Conservation (phyloP, 2,888 invertebrate genomes). For the Lacanobia oleracea region DNA sequence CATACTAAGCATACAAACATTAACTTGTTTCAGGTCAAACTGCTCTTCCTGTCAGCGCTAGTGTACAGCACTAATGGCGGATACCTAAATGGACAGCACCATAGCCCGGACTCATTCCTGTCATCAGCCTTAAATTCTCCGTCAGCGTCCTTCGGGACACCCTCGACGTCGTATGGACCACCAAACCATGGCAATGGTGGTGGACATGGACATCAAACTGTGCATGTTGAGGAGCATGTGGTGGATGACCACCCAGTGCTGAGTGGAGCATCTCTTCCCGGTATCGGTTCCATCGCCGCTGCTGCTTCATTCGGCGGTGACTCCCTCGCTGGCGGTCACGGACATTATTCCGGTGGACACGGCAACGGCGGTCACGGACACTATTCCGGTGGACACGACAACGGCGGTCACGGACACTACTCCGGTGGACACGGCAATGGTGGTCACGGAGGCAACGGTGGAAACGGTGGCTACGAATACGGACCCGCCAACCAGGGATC, state of each 20-base stretch:
- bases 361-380: not conserved
- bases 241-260: conserved; percentile 62
- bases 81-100: conserved; percentile 73
- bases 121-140: conserved; percentile 81
- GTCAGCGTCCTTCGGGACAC: conserved; percentile 83
- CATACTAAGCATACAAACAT: conserved; percentile 44
- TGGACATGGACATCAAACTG: not conserved
- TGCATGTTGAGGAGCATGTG: conserved; percentile 61
- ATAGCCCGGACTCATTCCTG: conserved; percentile 80
- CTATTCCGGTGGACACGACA: not conserved
- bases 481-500: conserved; percentile 38
- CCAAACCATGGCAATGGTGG: conserved; percentile 68
- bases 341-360: conserved; percentile 24
- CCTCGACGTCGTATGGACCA: conserved; percentile 81
- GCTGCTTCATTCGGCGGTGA: conserved; percentile 23
- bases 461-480: conserved; percentile 13
- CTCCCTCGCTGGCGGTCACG: conserved; percentile 31
- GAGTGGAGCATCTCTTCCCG: conserved; percentile 60
- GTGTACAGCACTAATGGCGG: conserved; percentile 82
- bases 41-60: conserved; percentile 81
- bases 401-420: not conserved
- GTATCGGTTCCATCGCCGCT: conserved; percentile 49
- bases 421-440: not conserved
- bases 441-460: not conserved
- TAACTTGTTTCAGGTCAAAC: conserved; percentile 83